phyloP scores from a whole-genome alignment of 2,888 invertebrate species.

The Drosophila birchii region DNA sequence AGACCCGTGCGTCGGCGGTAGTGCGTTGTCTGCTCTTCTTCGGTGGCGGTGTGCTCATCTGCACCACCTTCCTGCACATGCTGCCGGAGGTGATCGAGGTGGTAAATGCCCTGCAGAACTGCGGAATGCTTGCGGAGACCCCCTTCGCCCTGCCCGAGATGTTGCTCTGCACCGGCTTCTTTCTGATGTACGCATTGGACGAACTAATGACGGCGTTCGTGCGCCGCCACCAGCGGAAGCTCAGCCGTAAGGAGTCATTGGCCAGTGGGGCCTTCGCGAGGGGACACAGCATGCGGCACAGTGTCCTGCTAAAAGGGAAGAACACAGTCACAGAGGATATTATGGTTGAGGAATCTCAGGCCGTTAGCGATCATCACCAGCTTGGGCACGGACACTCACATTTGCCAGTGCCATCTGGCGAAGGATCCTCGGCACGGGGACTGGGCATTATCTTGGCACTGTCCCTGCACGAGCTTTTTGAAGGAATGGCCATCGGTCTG shows the following conservation, averaged over 20 bases:
- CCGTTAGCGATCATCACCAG: conserved; percentile 41
- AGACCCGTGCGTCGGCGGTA: conserved; percentile 82
- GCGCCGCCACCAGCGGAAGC: conserved; percentile 85
- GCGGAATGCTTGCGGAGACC: conserved; percentile 85
- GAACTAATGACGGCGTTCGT: conserved; percentile 91
- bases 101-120: conserved; percentile 87
- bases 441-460: conserved; percentile 92
- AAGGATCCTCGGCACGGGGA: conserved; percentile 87
- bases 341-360: not conserved
- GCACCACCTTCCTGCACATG: conserved; percentile 92
- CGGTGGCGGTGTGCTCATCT: conserved; percentile 93
- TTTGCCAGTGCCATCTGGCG: conserved; percentile 60
- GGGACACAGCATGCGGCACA: conserved; percentile 80
- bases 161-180: conserved; percentile 91
- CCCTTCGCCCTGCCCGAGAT: conserved; percentile 89
- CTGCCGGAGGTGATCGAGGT: conserved; percentile 91
- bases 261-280: conserved; percentile 82
- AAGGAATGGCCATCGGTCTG: conserved; percentile 93
- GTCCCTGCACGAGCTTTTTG: conserved; percentile 94
- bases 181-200: conserved; percentile 92
- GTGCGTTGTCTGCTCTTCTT: conserved; percentile 90
- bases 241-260: conserved; percentile 65
- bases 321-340: not conserved
- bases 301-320: conserved; percentile 64
- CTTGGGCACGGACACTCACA: conserved; percentile 62